Evolutionary conservation across 2,113 vertebrate species (phyloP).

Genomic region (Echinops telfairi): DNA sequence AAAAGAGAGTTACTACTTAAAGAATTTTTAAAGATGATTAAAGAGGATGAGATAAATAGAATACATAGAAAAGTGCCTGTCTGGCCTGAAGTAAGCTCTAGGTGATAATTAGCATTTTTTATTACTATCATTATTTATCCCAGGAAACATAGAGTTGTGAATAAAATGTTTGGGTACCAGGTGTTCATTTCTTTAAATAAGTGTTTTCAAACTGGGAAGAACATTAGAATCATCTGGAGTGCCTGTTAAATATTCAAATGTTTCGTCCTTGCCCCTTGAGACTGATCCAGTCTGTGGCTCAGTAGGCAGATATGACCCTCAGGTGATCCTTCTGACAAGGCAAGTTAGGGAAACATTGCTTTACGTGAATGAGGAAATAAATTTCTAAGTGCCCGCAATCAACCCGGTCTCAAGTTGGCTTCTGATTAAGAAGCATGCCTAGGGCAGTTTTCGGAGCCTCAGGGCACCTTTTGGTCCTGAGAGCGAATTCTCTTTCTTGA

Average conservation of each 20-base stretch:
- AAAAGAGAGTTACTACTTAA: neutral
- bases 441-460: conserved; percentile 67
- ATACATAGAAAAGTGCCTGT: conserved; percentile 15
- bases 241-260: conserved; percentile 42
- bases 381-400: conserved; percentile 66
- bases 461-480: conserved; percentile 57
- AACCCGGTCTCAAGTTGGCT: conserved; percentile 64
- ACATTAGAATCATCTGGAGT: conserved; percentile 40
- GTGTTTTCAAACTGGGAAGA: conserved; percentile 65
- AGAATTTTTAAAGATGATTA: neutral
- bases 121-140: conserved; percentile 53
- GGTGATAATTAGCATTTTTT: conserved; percentile 57
- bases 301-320: conserved; percentile 39
- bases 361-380: conserved; percentile 62
- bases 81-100: conserved; percentile 23
- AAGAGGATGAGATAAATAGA: conserved; percentile 15
- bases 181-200: conserved; percentile 53
- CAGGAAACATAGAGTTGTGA: conserved; percentile 41
- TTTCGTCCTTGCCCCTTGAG: conserved; percentile 21
- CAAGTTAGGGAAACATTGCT: conserved; percentile 36
- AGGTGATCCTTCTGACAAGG: conserved; percentile 64
- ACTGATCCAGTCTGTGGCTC: conserved; percentile 34
- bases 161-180: conserved; percentile 47
- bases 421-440: conserved; percentile 76
- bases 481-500: conserved; percentile 61